phyloP scores from a whole-genome alignment of 2,113 vertebrate genomes.

The Pitta sordida region DNA sequence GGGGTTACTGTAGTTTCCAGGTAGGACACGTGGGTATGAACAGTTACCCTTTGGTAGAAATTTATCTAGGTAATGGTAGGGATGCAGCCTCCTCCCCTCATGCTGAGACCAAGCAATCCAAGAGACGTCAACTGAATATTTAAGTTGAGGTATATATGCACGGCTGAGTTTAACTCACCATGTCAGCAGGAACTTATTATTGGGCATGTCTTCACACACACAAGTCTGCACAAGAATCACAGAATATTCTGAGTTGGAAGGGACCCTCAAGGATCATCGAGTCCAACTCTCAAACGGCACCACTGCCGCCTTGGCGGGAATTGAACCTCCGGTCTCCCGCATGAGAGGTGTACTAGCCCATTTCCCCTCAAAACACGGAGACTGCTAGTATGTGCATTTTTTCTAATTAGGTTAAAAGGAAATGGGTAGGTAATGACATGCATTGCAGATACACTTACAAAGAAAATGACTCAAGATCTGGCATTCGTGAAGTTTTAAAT shows the following conservation, averaged over 20 bases:
- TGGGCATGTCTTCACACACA: neutral
- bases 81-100: neutral
- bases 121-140: neutral
- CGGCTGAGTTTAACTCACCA: neutral
- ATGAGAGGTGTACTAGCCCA: too few relatives aligned
- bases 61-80: neutral
- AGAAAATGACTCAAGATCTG: neutral
- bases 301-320: too few relatives aligned
- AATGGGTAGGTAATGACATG: neutral
- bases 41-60: neutral
- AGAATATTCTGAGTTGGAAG: too few relatives aligned
- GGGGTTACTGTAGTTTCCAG: too few relatives aligned
- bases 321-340: too few relatives aligned
- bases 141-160: neutral
- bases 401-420: neutral
- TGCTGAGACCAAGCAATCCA: neutral
- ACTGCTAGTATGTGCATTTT: neutral
- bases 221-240: neutral
- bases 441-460: neutral
- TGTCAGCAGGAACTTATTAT: accelerated
- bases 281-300: too few relatives aligned
- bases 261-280: too few relatives aligned
- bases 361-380: neutral
- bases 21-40: neutral
- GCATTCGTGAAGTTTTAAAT: neutral